Conservation (phyloP, 2,113 vertebrate species). For the Colius striatus region DNA sequence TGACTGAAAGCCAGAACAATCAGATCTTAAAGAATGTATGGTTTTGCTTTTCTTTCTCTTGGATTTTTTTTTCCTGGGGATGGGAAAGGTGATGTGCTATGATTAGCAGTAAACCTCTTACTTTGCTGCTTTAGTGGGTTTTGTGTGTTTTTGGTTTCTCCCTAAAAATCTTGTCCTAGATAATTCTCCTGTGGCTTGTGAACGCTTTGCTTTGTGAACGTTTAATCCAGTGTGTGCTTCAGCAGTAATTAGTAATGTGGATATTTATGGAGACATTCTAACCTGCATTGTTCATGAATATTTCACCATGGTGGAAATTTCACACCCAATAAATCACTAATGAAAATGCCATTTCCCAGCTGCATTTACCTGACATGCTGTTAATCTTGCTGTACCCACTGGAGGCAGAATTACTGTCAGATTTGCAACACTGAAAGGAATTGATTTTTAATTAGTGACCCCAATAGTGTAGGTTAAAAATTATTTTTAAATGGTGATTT, state of each 20-base stretch:
- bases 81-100: not conserved
- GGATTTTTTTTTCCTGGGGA: not conserved
- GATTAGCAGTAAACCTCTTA: slow-evolving; percentile 39
- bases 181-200: slow-evolving; percentile 34
- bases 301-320: slow-evolving; percentile 74
- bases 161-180: slow-evolving; percentile 37
- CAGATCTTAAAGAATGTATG: not conserved
- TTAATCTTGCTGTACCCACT: slow-evolving; percentile 77
- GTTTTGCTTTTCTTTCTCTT: not conserved
- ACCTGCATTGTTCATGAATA: slow-evolving; percentile 72
- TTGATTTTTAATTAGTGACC: slow-evolving; percentile 81
- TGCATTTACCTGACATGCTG: slow-evolving; percentile 77
- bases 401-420: slow-evolving; percentile 77
- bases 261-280: slow-evolving; percentile 66
- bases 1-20: not conserved
- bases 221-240: slow-evolving; percentile 51
- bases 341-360: slow-evolving; percentile 82
- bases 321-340: slow-evolving; percentile 81
- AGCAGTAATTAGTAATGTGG: slow-evolving; percentile 70
- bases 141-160: slow-evolving; percentile 36
- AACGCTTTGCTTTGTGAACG: slow-evolving; percentile 57
- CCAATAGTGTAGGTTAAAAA: slow-evolving; percentile 73
- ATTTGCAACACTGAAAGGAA: slow-evolving; percentile 69
- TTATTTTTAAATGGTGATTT: slow-evolving; percentile 64
- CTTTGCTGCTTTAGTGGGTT: slow-evolving; percentile 43